Conservation (phyloP, 2,888 invertebrate species). For the Scelioninae gen. 1 region DNA sequence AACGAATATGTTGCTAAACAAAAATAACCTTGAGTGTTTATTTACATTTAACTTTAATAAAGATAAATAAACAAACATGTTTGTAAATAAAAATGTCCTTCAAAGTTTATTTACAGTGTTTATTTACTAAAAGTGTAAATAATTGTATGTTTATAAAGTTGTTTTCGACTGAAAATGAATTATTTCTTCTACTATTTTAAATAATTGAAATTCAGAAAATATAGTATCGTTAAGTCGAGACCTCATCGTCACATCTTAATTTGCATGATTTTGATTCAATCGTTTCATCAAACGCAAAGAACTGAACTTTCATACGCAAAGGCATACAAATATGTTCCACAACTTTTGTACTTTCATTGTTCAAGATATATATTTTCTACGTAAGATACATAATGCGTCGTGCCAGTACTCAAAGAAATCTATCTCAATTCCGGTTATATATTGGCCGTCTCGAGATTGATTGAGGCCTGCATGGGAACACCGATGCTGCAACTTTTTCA, state of each 20-base stretch:
- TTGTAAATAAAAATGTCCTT: too few species aligned
- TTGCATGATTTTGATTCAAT: slow-evolving; percentile 53
- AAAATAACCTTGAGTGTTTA: too few species aligned
- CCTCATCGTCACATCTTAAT: slow-evolving; percentile 2
- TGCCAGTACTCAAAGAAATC: slow-evolving; percentile 60
- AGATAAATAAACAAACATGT: too few species aligned
- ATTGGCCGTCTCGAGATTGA: slow-evolving; percentile 36
- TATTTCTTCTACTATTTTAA: too few species aligned
- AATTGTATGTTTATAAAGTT: too few species aligned
- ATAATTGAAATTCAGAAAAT: too few species aligned
- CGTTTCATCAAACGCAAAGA: slow-evolving; percentile 67
- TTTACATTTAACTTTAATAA: too few species aligned
- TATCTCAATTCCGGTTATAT: slow-evolving; percentile 37
- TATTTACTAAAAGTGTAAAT: too few species aligned
- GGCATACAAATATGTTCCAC: slow-evolving; percentile 68
- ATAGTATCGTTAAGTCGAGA: too few species aligned
- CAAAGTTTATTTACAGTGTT: too few species aligned
- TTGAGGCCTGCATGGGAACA: slow-evolving; percentile 32
- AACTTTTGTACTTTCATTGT: slow-evolving; percentile 71
- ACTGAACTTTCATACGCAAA: slow-evolving; percentile 69
- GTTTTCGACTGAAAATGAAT: too few species aligned
- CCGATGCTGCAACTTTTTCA: slow-evolving; percentile 13
- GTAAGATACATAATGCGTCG: slow-evolving; percentile 67
- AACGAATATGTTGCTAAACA: too few species aligned
- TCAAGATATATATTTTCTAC: slow-evolving; percentile 69